Percentiles rank a stretch among this genome's conserved stretches.
Evolutionary conservation across 2,113 vertebrate genomes (phyloP).

Genomic region (Girardinichthys multiradiatus): DNA sequence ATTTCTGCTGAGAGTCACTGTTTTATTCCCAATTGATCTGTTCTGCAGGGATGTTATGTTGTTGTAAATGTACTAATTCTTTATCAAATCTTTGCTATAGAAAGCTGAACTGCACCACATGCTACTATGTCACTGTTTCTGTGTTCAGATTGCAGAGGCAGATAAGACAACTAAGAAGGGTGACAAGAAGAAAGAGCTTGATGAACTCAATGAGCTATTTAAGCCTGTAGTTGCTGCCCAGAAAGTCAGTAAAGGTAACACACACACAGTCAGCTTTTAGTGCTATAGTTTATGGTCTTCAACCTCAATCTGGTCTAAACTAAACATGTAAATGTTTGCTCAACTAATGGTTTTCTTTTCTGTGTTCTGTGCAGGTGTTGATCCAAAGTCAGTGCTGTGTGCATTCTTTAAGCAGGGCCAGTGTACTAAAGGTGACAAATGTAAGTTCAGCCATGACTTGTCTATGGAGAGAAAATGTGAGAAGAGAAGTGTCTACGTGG

Average conservation of each 20-base stretch:
- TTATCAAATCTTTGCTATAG: neutral
- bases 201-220: slow-evolving; percentile 96
- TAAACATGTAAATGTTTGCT: neutral
- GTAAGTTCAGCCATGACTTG: slow-evolving; percentile 98
- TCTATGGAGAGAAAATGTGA: slow-evolving; percentile 96
- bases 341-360: neutral
- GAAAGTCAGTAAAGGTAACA: slow-evolving; percentile 96
- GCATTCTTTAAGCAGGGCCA: slow-evolving; percentile 99
- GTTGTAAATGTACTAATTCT: neutral
- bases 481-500: slow-evolving; percentile 95
- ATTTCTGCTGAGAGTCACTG: neutral
- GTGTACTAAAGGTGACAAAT: slow-evolving; percentile 98
- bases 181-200: slow-evolving; percentile 96
- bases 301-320: neutral
- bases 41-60: neutral
- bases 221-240: slow-evolving; percentile 95
- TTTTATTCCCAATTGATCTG: neutral
- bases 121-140: neutral
- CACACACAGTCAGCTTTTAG: too few relatives aligned
- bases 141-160: slow-evolving; percentile 64
- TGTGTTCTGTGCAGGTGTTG: slow-evolving; percentile 84
- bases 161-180: slow-evolving; percentile 87
- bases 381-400: slow-evolving; percentile 97
- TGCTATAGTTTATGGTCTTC: neutral
- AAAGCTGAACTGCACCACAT: neutral